Base-by-base conservation (phyloP, 2,888 invertebrate species). In the Calameuta pallipes region DNA sequence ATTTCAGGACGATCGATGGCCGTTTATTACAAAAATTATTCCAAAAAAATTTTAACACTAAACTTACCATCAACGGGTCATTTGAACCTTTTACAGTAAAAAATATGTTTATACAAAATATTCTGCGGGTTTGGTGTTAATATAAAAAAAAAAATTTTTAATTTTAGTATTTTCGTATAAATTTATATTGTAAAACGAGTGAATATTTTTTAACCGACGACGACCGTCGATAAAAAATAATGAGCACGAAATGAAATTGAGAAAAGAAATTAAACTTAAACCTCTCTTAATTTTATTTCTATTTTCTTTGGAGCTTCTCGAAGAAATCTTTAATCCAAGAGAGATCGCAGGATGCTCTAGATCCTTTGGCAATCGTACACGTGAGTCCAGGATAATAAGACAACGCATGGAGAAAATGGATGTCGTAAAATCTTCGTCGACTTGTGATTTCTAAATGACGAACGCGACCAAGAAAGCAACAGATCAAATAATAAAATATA, bases 41-140 rank as follows among this genome's bases (percentile, higher is more conserved):
- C 0, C 1, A 37, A 37, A 37, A 13, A 13, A 37, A 4, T 13
- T 37, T 37, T 36, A 0, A 36, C 12, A 12, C 36, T 0, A 0
- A 36, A 36, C 9, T 9, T 11, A 35, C 35, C 11, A 35, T 35
- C 11, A 11, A 11, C 35, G 35, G 9, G 35, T 11, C 3, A 12
- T 36, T 36, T 11, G 36, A 36, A 36, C 3, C 0, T 36, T 12
- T 36, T 12, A 12, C 0, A 36, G 3, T 3, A 11, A 36, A 12
- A 35, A 12, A 3, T 12, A 12, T 0, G 36, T 36, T 3, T 36
- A 36, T 3, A 36, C 3, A 36, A 36, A 11, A 11, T 12, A 36
- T 3, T 36, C 36, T 11, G 2, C 11, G 12, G 36, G 0, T 36
- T 36, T 36, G 11, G 3, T 12, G 12, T 36, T 36, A 11, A 36